Conservation (phyloP, 2,797 vertebrate genomes). For the Propithecus perrieri region DNA sequence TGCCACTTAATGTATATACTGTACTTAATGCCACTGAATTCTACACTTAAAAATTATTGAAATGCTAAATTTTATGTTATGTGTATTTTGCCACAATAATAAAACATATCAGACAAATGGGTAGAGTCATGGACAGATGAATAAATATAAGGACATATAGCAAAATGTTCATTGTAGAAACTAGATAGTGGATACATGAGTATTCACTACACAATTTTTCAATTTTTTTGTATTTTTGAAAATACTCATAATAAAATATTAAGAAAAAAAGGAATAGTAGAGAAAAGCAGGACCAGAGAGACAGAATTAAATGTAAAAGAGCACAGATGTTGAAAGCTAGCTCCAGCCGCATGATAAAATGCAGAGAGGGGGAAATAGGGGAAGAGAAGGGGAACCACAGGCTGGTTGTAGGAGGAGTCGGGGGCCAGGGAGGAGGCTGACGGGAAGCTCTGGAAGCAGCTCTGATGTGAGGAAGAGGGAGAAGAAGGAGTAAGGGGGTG, state of each 20-base stretch:
- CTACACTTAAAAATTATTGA: not conserved
- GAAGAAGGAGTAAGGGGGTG: too few species aligned
- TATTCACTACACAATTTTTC: not conserved
- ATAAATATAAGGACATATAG: not conserved
- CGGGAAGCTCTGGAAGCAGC: not conserved
- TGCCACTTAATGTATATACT: not conserved
- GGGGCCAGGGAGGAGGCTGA: too few species aligned
- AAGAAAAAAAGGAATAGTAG: not conserved
- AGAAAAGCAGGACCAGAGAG: not conserved
- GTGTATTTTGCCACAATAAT: not conserved
- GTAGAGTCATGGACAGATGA: not conserved
- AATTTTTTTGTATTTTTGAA: not conserved
- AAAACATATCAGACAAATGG: not conserved
- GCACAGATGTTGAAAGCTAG: not conserved
- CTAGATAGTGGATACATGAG: not conserved
- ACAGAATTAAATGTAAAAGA: not conserved
- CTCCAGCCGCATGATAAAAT: not conserved
- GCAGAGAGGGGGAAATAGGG: too few species aligned
- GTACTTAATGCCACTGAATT: too few species aligned
- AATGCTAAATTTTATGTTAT: not conserved
- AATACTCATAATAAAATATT: not conserved
- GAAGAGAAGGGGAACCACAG: not conserved
- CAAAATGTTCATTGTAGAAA: not conserved
- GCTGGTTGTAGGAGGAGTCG: too few species aligned
- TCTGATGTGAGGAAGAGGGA: not conserved